Percentiles rank a stretch among this genome's conserved stretches.
These are phyloP conservation scores for Drosophila vallismaia DNA, from an alignment of 2,888 invertebrate genomes.

Conservation along the genomic window DNA sequence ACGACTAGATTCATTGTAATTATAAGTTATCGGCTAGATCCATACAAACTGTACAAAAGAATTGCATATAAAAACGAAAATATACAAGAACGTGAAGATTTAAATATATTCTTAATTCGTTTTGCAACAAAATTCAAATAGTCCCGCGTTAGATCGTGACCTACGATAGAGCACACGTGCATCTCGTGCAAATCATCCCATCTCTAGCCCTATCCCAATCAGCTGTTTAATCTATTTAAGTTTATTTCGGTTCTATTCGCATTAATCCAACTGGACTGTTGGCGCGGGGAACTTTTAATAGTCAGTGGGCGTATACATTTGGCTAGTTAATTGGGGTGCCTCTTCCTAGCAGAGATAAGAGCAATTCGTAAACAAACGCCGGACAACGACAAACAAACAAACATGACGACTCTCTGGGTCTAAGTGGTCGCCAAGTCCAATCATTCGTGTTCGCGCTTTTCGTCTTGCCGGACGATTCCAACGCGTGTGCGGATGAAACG, in stretches of 20 bases:
- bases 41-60: conserved; percentile 27
- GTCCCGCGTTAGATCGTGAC: not conserved
- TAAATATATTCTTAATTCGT: not conserved
- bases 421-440: conserved; percentile 10
- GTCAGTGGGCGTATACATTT: conserved; percentile 30
- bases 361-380: conserved; percentile 30
- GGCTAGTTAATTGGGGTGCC: conserved; percentile 34
- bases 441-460: conserved; percentile 23
- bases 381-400: conserved; percentile 10
- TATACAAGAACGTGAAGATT: conserved; percentile 10
- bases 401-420: conserved; percentile 23
- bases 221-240: conserved; percentile 31
- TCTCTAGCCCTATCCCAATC: conserved; percentile 7
- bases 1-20: conserved; percentile 33
- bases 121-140: not conserved
- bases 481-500: conserved; percentile 12
- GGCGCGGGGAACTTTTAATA: conserved; percentile 15
- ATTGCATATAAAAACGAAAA: conserved; percentile 19
- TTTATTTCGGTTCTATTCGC: conserved; percentile 17
- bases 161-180: not conserved
- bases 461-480: conserved; percentile 8
- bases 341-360: conserved; percentile 16
- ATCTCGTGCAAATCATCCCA: not conserved
- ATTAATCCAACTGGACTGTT: conserved; percentile 12
- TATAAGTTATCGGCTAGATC: conserved; percentile 16